Evolutionary conservation across 1,140 invertebrate species (phyloP).

Genomic region (Pogonognathellus flavescens): DNA sequence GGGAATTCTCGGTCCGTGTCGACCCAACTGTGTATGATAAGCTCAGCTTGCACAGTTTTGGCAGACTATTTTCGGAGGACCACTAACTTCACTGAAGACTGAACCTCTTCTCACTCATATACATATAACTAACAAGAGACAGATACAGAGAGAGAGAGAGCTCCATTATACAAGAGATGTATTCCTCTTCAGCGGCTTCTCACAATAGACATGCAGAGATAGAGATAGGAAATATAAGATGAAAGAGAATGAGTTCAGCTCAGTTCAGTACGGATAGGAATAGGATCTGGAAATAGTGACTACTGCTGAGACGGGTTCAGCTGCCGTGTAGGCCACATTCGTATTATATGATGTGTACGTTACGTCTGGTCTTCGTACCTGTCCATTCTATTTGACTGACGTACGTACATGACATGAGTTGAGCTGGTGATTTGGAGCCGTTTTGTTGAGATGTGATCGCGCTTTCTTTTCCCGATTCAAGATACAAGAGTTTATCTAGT

Average conservation of each 20-base stretch:
- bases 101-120: not conserved
- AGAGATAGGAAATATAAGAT: conserved; percentile 1
- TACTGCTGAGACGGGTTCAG: not conserved
- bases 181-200: conserved; percentile 22
- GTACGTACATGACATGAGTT: conserved; percentile 38
- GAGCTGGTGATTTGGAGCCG: conserved; percentile 33
- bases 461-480: conserved; percentile 1
- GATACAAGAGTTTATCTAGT: not conserved
- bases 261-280: not conserved
- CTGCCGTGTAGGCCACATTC: not conserved
- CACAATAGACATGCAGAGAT: conserved; percentile 18
- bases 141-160: conserved; percentile 31
- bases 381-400: conserved; percentile 36
- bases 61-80: conserved; percentile 40
- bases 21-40: conserved; percentile 5
- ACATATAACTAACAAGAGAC: not conserved
- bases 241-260: conserved; percentile 39
- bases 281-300: not conserved
- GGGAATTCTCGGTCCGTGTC: conserved; percentile 1
- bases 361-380: not conserved
- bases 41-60: conserved; percentile 49
- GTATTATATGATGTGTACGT: no score
- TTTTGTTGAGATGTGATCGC: conserved; percentile 42
- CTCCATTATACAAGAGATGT: conserved; percentile 37
- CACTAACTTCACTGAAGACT: conserved; percentile 36